Conservation (phyloP, 2,113 vertebrate genomes). For the Candoia aspera region DNA sequence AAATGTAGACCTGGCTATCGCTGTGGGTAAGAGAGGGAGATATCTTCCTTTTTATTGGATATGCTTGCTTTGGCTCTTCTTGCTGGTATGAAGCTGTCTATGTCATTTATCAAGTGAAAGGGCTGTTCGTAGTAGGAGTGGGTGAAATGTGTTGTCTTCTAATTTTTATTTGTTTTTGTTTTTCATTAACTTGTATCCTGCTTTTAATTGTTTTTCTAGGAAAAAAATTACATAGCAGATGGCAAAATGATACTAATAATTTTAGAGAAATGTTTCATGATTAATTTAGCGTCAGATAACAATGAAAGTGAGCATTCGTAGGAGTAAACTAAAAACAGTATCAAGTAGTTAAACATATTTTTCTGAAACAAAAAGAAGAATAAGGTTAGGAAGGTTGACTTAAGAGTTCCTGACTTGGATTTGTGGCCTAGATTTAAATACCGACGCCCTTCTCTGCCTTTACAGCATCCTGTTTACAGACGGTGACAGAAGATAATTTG, state of each 20-base stretch:
- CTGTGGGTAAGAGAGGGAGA: constrained; percentile 81
- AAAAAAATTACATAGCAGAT: not conserved
- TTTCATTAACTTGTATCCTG: not conserved
- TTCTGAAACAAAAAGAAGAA: not conserved
- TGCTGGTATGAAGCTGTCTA: not conserved
- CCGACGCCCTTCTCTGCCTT: constrained; percentile 26
- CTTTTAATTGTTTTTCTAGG: not conserved
- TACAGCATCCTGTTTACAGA: constrained; percentile 93
- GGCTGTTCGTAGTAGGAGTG: not conserved
- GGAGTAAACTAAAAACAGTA: not conserved
- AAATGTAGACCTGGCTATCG: constrained; percentile 87
- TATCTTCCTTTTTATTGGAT: not conserved
- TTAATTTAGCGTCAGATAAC: not conserved
- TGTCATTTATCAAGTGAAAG: not conserved
- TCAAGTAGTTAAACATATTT: not conserved
- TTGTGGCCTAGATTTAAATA: not conserved
- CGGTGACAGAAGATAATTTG: constrained; percentile 92
- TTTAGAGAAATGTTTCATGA: not conserved
- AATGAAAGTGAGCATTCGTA: no score
- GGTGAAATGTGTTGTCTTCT: no score
- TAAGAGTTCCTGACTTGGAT: not conserved
- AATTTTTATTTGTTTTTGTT: not conserved
- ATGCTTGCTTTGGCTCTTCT: not conserved
- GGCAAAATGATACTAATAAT: not conserved
- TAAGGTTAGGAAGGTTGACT: not conserved